Base-by-base conservation (phyloP, 1,140 invertebrate species). In the Zaprionus davidi region DNA sequence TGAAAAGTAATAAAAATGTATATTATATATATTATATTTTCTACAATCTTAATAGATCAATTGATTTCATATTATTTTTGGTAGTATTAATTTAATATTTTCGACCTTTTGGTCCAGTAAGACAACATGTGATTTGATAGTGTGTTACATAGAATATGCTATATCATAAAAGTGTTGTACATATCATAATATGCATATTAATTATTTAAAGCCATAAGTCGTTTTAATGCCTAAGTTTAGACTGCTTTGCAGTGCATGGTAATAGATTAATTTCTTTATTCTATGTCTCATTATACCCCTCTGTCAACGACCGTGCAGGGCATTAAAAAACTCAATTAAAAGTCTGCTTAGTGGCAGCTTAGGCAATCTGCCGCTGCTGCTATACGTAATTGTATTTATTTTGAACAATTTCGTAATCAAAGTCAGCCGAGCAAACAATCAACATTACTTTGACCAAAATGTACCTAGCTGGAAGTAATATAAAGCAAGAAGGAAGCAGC, bases 361-460 rank as follows among this genome's bases (percentile, higher is more conserved):
- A 69, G 65, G 64, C 34, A 58, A 62, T 49, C 36, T n/a, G 44
- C 17, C 17, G 28, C n/a, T 68, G 44, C 15, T 68, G 76, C 57
- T 22, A 49, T 24, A 46, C 67, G 82, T 88, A 87, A 84, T 88
- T 87, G 86, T 88, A 87, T 87, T 88, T 87, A 87, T 87, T 87
- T 87, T 87, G 71, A 87, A 88, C 84, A 87, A 84, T 88, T 87
- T 84, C 75, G 84, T 87, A 88, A 88, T 87, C 81, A 87, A 84
- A 88, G 81, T 76, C 81, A 81, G 76, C 84, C 74, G 79, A 77
- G 84, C 78, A 87, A 87, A 88, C 84, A 87, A 87, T 87, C 84
- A 88, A 88, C 84, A 88, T 84, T 88, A 87, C 85, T 86, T 86
- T 86, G 71, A 73, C 64, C 75, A 68, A 68, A 77, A 68, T 76